Conservation (phyloP, 2,888 invertebrate genomes). For the Tanytarsus gracilentus region DNA sequence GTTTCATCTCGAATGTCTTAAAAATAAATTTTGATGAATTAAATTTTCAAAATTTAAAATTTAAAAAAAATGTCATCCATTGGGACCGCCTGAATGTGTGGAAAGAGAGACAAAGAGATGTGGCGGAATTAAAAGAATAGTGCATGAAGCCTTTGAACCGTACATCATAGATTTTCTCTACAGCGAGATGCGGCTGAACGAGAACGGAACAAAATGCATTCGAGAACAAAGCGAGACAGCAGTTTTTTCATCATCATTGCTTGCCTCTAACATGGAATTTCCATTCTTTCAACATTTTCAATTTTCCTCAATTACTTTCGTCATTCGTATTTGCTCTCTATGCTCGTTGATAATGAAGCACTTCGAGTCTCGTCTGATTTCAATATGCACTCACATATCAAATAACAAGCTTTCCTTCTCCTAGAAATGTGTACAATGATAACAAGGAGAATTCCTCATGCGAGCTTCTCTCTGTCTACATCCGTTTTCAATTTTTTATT, state of each 20-base stretch:
- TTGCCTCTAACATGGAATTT: neutral
- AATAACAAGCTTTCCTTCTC: neutral
- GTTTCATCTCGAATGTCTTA: too few relatives aligned
- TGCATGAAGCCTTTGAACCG: too few relatives aligned
- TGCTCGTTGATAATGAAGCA: conserved; percentile 5
- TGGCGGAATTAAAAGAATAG: too few relatives aligned
- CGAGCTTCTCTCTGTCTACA: neutral
- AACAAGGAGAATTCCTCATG: too few relatives aligned
- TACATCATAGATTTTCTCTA: too few relatives aligned
- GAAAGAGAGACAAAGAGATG: too few relatives aligned
- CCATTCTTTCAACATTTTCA: conserved; percentile 5
- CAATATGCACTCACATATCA: conserved; percentile 16
- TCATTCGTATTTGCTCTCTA: too few relatives aligned
- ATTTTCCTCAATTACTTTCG: conserved; percentile 17
- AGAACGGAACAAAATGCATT: neutral
- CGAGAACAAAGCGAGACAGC: neutral
- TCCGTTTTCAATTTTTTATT: neutral
- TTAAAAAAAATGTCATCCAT: too few relatives aligned
- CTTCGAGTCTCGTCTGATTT: conserved; percentile 17
- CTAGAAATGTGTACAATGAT: neutral
- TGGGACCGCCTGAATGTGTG: too few relatives aligned
- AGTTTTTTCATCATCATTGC: neutral
- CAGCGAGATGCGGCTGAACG: too few relatives aligned
- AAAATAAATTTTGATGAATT: too few relatives aligned
- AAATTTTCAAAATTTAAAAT: too few relatives aligned